Evolutionary conservation across 2,888 invertebrate species (phyloP), one percentile per base, ranked within the genome.

Genomic region (Dolichopus griseipennis): DNA sequence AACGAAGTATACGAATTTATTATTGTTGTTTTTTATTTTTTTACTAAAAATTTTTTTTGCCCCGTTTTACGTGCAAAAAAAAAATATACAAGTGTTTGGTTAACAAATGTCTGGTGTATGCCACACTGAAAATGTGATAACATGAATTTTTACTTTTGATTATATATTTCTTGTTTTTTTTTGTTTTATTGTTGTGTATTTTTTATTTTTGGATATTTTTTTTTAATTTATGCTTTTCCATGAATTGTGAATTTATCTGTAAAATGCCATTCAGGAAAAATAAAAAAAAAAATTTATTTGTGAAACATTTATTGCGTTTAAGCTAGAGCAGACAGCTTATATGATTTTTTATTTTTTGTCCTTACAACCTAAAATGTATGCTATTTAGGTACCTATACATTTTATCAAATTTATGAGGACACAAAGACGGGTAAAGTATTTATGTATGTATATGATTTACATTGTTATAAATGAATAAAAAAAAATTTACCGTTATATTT

Each of bases 201-300:
- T 34, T 34, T 7, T 37, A 37, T 37, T 10, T 9, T 12, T 37
- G 12, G 10, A 63, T 63, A 63, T 10, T 12, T 18, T 64, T 64
- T 64, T 62, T 22, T 64, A 64, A 64, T 64, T 64, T 64, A 64
- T 64, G 64, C 64, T 33, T 9, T 64, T 33, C 33, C 64, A 64
- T 64, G 64, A 64, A 64, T 18, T 64, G 34, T 33, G 64, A 64
- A 64, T 64, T 64, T 64, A 64, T 64, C 64, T 64, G 64, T 64
- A n/a, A 64, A 64, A 62, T 62, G 20, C 62, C 62, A 62, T 52
- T 52, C 52, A 15, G 15, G 8, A 52, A 52, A n/a, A 52, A 52
- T 18, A 15, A 52, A 12, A 52, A 52, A 18, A 52, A 52, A 52
- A 52, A 7, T 9, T 7, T 5, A 10, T 37, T 52, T 52, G 52